Base-by-base conservation (phyloP, 2,888 invertebrate genomes). In the Cerceris rybyensis region DNA sequence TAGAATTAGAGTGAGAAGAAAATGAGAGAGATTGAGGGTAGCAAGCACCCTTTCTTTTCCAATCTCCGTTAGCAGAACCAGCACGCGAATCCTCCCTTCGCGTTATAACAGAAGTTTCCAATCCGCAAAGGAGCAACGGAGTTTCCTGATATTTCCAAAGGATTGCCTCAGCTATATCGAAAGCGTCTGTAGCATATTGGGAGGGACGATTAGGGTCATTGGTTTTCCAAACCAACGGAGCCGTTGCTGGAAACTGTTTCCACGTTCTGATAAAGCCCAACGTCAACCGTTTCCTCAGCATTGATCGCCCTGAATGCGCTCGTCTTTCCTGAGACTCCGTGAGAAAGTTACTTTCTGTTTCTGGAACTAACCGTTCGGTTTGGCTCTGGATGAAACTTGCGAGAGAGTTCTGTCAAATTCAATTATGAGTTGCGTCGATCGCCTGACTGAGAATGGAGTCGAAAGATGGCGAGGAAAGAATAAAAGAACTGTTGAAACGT, bases 151-250 rank as follows among this genome's bases (percentile, higher is more conserved):
- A 28, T 67, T 76, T 76, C 78, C 70, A 54, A 65, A 69, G 72
- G 68, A 77, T 68, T 59, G 70, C 16, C 16, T 54, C 43, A 11
- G 58, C 52, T 61, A 39, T 59, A 75, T 67, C 68, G 67, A 59
- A 42, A 41, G 57, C 39, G 55, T 59, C 65, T 42, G 68, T 52
- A 58, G 76, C 65, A 71, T 78, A 80, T 74, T 74, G 73, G 63
- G 39, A 61, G 50, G 58, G 70, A 57, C 84, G 88, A 87, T 86
- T 87, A 87, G 81, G 87, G 87, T 87, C 87, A 86, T 86, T 84
- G 86, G 76, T 87, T 87, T 86, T 86, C 81, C 85, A 71, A 73
- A 75, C 70, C 64, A 75, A 60, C 78, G 69, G 71, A 70, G 66
- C 76, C 49, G 67, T 70, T 75, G 77, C 75, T 60, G 66, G 80